phyloP scores from a whole-genome alignment of 1,140 invertebrate genomes.

The Sweltsa coloradensis region DNA sequence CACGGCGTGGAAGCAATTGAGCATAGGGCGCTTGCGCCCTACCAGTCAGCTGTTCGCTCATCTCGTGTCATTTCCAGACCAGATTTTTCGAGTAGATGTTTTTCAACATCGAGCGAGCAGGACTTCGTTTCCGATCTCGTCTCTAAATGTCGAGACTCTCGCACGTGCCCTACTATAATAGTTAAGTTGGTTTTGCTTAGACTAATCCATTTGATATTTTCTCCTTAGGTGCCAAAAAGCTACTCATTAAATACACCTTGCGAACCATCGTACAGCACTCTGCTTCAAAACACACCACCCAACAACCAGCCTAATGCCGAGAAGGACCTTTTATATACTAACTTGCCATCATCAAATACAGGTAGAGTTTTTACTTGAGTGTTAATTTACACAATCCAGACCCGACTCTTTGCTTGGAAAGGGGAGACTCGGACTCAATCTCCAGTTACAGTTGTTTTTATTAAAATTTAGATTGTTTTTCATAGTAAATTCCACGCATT shows the following conservation, averaged over 20 bases:
- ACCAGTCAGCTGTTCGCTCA: background rate
- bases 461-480: background rate
- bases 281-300: conserved; percentile 30
- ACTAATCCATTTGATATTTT: background rate
- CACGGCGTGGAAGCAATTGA: background rate
- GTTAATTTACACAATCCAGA: background rate
- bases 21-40: background rate
- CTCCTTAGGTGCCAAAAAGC: conserved; percentile 37
- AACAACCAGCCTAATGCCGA: conserved; percentile 27
- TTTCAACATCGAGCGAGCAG: background rate
- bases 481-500: background rate
- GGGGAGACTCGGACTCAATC: background rate
- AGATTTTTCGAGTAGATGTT: background rate
- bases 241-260: conserved; percentile 35
- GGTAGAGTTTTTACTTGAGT: conserved; percentile 1
- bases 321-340: conserved; percentile 32
- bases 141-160: conserved; percentile 3
- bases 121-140: background rate
- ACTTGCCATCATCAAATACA: conserved; percentile 27
- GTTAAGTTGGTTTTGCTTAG: conserved; percentile 7
- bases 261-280: conserved; percentile 36
- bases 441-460: background rate
- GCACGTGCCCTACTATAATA: background rate
- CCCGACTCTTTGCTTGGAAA: background rate
- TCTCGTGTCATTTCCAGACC: background rate